Percentiles rank a stretch among this genome's conserved stretches.
These are phyloP conservation scores for Halcyon malimbica DNA, from an alignment of 2,113 vertebrate species.

Conservation along the genomic window DNA sequence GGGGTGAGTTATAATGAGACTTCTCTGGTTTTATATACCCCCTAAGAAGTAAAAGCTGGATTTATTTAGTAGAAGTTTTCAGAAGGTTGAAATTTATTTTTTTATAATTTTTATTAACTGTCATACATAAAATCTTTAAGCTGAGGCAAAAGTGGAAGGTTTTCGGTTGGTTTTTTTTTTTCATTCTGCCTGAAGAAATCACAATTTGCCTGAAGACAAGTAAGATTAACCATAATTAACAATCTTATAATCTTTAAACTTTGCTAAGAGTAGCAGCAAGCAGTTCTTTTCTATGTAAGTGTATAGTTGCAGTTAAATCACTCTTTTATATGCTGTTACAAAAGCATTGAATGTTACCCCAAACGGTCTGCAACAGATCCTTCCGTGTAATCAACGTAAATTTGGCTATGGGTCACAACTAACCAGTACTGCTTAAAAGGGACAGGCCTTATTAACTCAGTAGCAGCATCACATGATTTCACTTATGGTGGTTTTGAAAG, in stretches of 20 bases:
- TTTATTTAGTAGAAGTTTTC: not conserved
- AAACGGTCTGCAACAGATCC: not conserved
- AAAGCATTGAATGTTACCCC: not conserved
- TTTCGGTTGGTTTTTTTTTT: not conserved
- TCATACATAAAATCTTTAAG: not conserved
- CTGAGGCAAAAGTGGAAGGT: not conserved
- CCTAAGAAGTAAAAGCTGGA: not conserved
- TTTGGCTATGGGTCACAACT: not conserved
- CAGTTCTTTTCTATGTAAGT: not conserved
- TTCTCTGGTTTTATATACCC: not conserved
- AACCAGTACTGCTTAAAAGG: not conserved
- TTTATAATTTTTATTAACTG: constrained; percentile 7
- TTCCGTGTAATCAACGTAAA: not conserved
- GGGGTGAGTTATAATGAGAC: not conserved
- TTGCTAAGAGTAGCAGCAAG: not conserved
- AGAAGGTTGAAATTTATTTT: not conserved
- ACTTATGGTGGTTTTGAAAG: not conserved
- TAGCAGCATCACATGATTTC: not conserved
- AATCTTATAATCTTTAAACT: not conserved
- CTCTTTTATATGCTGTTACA: not conserved
- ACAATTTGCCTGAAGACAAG: not conserved
- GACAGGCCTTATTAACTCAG: not conserved
- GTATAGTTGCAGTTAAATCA: not conserved
- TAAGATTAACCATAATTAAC: not conserved
- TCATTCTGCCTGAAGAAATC: not conserved